Evolutionary conservation across 1,140 invertebrate genomes (phyloP), one percentile per base, ranked within the genome.

Genomic region (Littorina saxatilis): DNA sequence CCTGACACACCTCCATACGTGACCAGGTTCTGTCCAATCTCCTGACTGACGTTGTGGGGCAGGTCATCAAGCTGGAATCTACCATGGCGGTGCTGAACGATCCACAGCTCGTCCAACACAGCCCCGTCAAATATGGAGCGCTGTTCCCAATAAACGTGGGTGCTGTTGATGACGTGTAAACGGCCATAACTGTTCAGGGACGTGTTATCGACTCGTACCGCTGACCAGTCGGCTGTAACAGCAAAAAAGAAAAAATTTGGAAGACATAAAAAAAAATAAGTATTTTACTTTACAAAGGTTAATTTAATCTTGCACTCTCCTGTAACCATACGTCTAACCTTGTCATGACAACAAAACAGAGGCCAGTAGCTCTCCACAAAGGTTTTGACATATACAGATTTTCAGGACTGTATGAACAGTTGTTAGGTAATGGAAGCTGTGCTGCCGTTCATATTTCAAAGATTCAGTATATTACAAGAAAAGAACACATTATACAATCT

Each of bases 101-200:
- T 82, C 87, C 87, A 89, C 17, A 90, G 76, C 15, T 82, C 84
- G 80, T 90, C 89, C 15, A 90, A 40, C 4, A 87, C 50, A 20
- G 77, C 37, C 39, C 79, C 79, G 43, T 80, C 58, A 7, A 79
- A 43, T 7, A 84, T 73, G 7, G 97, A 97, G 37, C 99, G 95
- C 94, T 99, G 98, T 92, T 99, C 96, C 84, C 98, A 93, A 90
- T 97, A 95, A 9, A 99, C 87, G 93, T 99, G 98, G 13, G 97
- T 96, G n/a, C 88, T 91, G 91, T 99, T 99, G 86, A 94, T 93
- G 0, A 95, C 95, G 84, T 94, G 95, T 90, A 99, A 91, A 82
- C 96, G 93, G 2, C 97, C 96, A 91, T 97, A 99, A 29, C 98
- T 98, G 93, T 99, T 88, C 5, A 89, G 61, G 9, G 84, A 78